phyloP scores from a whole-genome alignment of 2,113 vertebrate genomes.

The Isichthys henryi region DNA sequence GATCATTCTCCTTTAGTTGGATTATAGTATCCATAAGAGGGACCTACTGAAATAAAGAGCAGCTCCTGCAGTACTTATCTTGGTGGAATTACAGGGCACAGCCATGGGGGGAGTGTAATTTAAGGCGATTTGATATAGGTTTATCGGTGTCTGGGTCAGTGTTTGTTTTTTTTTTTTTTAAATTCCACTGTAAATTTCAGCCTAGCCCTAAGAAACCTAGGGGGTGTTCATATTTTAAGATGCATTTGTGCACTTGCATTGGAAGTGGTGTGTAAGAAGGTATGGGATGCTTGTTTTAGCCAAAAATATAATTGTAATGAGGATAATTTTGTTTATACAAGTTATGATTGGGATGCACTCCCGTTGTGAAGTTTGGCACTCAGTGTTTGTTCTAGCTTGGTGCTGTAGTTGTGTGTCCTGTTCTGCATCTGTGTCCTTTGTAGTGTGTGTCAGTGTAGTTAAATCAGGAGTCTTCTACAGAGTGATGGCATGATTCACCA shows the following conservation, averaged over 20 bases:
- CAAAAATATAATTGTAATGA: not conserved
- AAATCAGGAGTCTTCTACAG: not conserved
- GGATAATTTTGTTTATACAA: not conserved
- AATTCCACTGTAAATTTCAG: not conserved
- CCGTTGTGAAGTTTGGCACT: not conserved
- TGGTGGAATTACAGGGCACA: not conserved
- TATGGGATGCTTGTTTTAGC: not conserved
- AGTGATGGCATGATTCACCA: conserved; percentile 12
- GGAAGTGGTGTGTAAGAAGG: not conserved
- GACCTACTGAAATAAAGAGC: not conserved
- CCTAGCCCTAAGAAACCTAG: not conserved
- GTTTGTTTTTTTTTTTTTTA: not conserved
- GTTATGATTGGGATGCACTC: conserved; percentile 5
- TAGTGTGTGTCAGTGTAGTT: not conserved
- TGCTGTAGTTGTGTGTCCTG: not conserved
- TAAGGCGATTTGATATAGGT: not conserved
- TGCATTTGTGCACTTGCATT: conserved; percentile 4
- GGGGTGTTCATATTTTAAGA: not conserved
- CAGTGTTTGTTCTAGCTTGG: not conserved
- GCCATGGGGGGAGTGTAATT: not conserved
- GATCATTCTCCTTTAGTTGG: not conserved
- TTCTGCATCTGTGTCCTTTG: not conserved
- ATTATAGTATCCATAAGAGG: not conserved
- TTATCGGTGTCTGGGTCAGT: not conserved
- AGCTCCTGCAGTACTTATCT: not conserved